A percentile compares a stretch with the other conserved stretches of the same genome.
phyloP scores from a whole-genome alignment of 1,140 invertebrate species.

The Stenopsyche tienmushanensis region DNA sequence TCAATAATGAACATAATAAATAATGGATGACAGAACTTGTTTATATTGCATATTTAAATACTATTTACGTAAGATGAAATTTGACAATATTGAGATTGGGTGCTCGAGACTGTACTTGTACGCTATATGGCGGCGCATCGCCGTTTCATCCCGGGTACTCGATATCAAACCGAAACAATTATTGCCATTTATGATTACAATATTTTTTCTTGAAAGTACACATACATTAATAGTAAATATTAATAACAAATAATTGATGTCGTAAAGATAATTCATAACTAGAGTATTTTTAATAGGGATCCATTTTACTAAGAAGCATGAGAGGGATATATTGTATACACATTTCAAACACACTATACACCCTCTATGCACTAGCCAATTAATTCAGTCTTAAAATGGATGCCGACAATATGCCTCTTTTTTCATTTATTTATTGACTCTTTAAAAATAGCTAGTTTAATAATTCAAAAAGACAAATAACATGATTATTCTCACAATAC shows the following conservation, averaged over 20 bases:
- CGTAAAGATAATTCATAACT: neutral
- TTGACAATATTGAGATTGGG: slow-evolving; percentile 30
- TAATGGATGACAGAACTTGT: slow-evolving; percentile 35
- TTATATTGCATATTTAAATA: slow-evolving; percentile 18
- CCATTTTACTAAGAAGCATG: slow-evolving; percentile 41
- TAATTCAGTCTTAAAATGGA: slow-evolving; percentile 42
- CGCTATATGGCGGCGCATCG: neutral
- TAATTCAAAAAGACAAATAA: neutral
- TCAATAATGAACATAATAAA: slow-evolving; percentile 39
- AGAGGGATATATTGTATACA: slow-evolving; percentile 22
- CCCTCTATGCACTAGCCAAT: slow-evolving; percentile 38
- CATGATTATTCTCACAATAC: slow-evolving; percentile 24
- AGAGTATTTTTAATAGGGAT: slow-evolving; percentile 26
- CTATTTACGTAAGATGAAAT: slow-evolving; percentile 30
- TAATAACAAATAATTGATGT: slow-evolving; percentile 4
- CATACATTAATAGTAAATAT: neutral
- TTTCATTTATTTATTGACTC: too few relatives aligned
- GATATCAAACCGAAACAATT: slow-evolving; percentile 32
- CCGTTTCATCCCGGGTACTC: too few relatives aligned
- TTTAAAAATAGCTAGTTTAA: slow-evolving; percentile 17
- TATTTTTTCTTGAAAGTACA: slow-evolving; percentile 2
- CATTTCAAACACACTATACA: slow-evolving; percentile 21
- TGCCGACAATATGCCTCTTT: slow-evolving; percentile 38
- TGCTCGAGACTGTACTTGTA: slow-evolving; percentile 16
- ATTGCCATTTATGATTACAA: slow-evolving; percentile 37